Evolutionary conservation across 2,888 invertebrate species (phyloP).

Genomic region (Leucophenga montana): DNA sequence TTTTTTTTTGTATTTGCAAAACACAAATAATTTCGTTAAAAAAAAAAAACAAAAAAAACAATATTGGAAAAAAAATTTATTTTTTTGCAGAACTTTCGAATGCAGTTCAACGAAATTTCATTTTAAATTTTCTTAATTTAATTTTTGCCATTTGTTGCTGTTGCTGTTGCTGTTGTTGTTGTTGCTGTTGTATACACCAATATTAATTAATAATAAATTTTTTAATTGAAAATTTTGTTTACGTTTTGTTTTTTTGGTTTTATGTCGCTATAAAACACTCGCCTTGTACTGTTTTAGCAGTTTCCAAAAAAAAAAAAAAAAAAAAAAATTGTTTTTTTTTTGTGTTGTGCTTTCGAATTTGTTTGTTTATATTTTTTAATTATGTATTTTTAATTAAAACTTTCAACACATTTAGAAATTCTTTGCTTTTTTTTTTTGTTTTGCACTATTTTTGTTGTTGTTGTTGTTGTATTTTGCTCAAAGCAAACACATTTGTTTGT

Average conservation of each 20-base stretch:
- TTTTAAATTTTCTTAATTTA: slow-evolving; percentile 7
- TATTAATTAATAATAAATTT: background rate
- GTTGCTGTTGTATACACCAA: background rate
- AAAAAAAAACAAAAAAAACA: background rate
- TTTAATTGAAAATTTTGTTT: slow-evolving; percentile 7
- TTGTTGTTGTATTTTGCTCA: background rate
- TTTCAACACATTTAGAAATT: too few relatives aligned
- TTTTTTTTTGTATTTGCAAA: background rate
- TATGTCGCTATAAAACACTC: background rate
- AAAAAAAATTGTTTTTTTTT: background rate
- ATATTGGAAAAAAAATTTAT: background rate
- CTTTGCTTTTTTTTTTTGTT: background rate
- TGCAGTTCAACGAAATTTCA: background rate
- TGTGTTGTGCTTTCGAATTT: background rate
- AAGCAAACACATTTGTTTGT: slow-evolving; percentile 12
- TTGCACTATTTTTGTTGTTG: too few relatives aligned
- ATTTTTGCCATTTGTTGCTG: background rate
- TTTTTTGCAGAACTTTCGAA: background rate
- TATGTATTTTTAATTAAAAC: too few relatives aligned
- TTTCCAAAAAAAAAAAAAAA: background rate
- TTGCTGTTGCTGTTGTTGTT: background rate
- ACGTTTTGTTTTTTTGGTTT: background rate
- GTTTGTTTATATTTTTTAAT: background rate
- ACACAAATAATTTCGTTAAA: background rate
- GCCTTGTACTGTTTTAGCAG: background rate